These are phyloP conservation scores for Malurus cyaneus DNA, from an alignment of 2,113 vertebrate species.

Conservation along the genomic window DNA sequence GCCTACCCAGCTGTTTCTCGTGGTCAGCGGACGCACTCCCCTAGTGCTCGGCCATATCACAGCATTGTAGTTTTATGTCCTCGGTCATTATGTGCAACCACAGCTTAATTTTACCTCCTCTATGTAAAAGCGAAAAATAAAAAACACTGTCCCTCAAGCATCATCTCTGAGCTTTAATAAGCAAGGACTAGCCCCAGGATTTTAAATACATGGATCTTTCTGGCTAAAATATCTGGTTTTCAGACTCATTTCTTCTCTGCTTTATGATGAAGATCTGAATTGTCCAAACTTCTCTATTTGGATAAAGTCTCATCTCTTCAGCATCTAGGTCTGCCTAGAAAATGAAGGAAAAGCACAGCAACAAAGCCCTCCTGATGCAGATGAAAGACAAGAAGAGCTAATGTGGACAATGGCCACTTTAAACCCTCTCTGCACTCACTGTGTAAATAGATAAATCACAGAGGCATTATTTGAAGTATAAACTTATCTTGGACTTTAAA, in stretches of 20 bases:
- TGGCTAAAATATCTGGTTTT: slow-evolving; percentile 1
- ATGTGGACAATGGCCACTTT: background rate
- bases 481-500: background rate
- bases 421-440: background rate
- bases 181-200: background rate
- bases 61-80: background rate
- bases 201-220: background rate
- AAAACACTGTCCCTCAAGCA: background rate
- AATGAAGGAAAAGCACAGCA: background rate
- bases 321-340: background rate
- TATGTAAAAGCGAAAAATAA: background rate
- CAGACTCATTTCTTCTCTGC: background rate
- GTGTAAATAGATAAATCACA: background rate
- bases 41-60: background rate
- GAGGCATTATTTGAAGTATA: background rate
- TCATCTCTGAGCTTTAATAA: slow-evolving; percentile 3
- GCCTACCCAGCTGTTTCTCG: background rate
- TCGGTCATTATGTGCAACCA: background rate
- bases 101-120: background rate
- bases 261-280: background rate
- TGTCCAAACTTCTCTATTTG: background rate
- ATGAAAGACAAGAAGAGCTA: background rate
- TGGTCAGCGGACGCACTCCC: background rate
- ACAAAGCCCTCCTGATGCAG: background rate
- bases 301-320: background rate